These are phyloP conservation scores for Electrophaes corylata DNA, from an alignment of 2,888 invertebrate species.

Conservation along the genomic window DNA sequence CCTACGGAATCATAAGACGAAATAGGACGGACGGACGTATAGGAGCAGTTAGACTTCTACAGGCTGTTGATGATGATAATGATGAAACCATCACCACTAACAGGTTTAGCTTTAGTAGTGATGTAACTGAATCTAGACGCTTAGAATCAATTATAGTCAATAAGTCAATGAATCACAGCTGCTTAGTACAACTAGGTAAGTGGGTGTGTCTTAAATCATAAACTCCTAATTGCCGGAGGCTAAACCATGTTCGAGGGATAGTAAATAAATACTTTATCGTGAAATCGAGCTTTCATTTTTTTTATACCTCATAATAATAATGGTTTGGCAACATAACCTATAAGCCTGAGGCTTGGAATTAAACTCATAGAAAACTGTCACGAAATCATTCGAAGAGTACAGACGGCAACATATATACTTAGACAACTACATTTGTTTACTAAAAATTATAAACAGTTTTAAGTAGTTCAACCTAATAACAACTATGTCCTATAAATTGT, in stretches of 20 bases:
- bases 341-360: not conserved
- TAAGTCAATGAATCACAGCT: not conserved
- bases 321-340: not conserved
- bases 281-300: not conserved
- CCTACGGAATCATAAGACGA: too few species aligned
- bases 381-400: too few species aligned
- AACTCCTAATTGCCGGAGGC: not conserved
- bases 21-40: too few species aligned
- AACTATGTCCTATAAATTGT: too few species aligned
- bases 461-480: too few species aligned
- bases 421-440: too few species aligned
- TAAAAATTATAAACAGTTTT: too few species aligned
- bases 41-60: too few species aligned
- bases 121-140: not conserved
- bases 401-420: too few species aligned
- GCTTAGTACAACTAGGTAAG: not conserved
- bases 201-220: not conserved
- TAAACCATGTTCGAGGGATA: not conserved
- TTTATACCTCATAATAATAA: not conserved
- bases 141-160: not conserved
- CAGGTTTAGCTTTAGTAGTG: not conserved
- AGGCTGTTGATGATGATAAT: too few species aligned
- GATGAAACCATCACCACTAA: too few species aligned
- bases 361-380: too few species aligned
- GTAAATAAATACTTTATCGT: not conserved